Base-by-base conservation (phyloP, 2,888 invertebrate genomes). In the Cheilosia grossa region DNA sequence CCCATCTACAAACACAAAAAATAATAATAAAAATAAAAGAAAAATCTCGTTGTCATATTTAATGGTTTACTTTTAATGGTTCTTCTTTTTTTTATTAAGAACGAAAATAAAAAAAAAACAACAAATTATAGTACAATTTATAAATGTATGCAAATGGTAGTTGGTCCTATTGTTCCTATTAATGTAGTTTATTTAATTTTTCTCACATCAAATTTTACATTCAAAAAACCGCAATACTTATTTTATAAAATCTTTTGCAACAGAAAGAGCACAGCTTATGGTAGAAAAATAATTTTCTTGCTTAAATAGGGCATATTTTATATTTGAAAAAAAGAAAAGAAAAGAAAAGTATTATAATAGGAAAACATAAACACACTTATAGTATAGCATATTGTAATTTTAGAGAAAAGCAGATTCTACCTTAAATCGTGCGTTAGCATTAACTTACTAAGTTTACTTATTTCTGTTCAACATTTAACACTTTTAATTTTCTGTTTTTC, bases 281-380 rank as follows among this genome's bases (percentile, higher is more conserved):
- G 70, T 54, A 83, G 63, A 78, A 79, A 78, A 83, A 83, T 69
- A 61, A 73, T 44, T 56, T 37, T 56, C 17, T 47, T 37, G 10
- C 58, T 61, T 73, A 17, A 33, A 19, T 73, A 47, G 37, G 51
- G 47, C 61, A 73, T 73, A 82, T 77, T 69, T 37, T 83, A 69
- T 27, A 58, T 47, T 64, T 33, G 30, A 67, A 27, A 53, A 44
- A 53, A 21, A 49, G 51, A 63, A 79, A 21, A 2, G 2, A 21
- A 2, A 24, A 24, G 24, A 24, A 61, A 24, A 63, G 33, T 58
- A 56, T 64, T 72, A 56, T 80, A 80, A 61, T 75, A 74, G 83
- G 75, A 72, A 80, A 79, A 80, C 66, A 80, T 75, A 85, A 79
- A 80, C 82, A 67, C 67, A 83, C 64, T 74, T 63, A 78, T 61